A percentile compares a stretch with the other conserved stretches of the same genome.
Conservation (phyloP, 2,888 invertebrate genomes). For the Deroplatys truncata region DNA sequence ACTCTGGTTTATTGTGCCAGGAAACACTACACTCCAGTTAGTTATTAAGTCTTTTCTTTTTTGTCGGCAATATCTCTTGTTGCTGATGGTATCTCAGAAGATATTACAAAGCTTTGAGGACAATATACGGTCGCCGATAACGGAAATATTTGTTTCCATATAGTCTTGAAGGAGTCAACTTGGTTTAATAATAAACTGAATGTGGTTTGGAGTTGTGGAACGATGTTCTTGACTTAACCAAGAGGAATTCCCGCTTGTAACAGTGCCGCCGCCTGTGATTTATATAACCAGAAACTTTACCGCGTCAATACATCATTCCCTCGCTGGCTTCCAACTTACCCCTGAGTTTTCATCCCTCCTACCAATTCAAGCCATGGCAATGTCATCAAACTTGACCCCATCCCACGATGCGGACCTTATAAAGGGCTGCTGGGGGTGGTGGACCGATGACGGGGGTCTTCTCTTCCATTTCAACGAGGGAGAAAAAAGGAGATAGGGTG, state of each 20-base stretch:
- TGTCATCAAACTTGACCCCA: neutral
- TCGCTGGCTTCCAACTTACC: neutral
- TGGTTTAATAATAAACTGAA: neutral
- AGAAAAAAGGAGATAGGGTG: neutral
- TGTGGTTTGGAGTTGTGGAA: neutral
- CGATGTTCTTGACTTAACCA: neutral
- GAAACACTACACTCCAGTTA: too few species aligned
- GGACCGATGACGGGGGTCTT: neutral
- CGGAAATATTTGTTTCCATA: neutral
- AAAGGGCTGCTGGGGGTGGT: neutral
- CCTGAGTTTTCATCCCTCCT: neutral
- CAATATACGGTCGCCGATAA: neutral
- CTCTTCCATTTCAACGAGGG: neutral
- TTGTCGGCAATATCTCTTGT: too few species aligned
- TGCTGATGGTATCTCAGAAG: too few species aligned
- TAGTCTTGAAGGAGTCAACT: neutral
- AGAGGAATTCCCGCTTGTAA: neutral
- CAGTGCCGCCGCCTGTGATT: neutral
- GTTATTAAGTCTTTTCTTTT: too few species aligned
- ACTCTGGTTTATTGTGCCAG: too few species aligned
- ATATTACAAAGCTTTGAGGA: neutral
- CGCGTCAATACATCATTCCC: slow-evolving; percentile 16
- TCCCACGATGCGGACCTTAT: neutral
- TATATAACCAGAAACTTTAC: neutral
- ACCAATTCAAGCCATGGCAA: neutral